These are phyloP conservation scores for Drosophila azteca DNA, from an alignment of 1,140 invertebrate genomes.

Conservation along the genomic window DNA sequence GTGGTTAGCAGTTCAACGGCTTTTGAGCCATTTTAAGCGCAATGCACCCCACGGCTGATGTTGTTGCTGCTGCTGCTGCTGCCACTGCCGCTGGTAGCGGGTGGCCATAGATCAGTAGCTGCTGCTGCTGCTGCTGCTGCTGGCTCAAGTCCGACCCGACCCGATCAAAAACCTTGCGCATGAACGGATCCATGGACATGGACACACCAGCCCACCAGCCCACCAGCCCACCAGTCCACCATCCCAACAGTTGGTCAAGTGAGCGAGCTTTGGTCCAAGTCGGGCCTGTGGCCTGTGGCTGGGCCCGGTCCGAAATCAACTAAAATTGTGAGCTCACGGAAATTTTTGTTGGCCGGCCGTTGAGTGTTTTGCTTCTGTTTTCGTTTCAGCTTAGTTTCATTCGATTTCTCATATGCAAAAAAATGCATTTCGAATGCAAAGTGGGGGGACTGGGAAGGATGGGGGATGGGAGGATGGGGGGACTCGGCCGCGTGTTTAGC, in stretches of 20 bases:
- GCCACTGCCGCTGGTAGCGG: constrained; percentile 2
- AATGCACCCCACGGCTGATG: constrained; percentile 67
- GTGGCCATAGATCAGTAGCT: constrained; percentile 33
- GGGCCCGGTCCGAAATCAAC: constrained; percentile 11
- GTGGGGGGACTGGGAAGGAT: constrained; percentile 11
- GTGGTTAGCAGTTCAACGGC: constrained; percentile 74
- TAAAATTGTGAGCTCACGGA: constrained; percentile 48
- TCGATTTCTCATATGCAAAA: constrained; percentile 34
- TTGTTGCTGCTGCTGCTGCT: constrained; percentile 10
- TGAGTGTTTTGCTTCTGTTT: not conserved
- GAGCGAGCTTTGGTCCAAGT: constrained; percentile 6
- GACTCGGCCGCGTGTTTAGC: constrained; percentile 52
- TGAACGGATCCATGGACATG: constrained; percentile 83
- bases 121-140: constrained; percentile 25
- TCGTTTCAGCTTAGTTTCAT: not conserved
- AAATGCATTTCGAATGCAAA: constrained; percentile 77
- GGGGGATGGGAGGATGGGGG: not conserved
- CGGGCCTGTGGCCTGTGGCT: too few relatives aligned
- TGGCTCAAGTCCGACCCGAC: not conserved
- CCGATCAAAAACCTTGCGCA: constrained; percentile 78
- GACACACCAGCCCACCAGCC: constrained; percentile 42
- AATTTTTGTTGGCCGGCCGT: constrained; percentile 25
- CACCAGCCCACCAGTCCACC: constrained; percentile 7
- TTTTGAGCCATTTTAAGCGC: constrained; percentile 83
- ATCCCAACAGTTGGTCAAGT: not conserved